Evolutionary conservation across 92 coral and sea anemone genomes (phyloP).

Genomic region (Hydrozoanthus gracilis): DNA sequence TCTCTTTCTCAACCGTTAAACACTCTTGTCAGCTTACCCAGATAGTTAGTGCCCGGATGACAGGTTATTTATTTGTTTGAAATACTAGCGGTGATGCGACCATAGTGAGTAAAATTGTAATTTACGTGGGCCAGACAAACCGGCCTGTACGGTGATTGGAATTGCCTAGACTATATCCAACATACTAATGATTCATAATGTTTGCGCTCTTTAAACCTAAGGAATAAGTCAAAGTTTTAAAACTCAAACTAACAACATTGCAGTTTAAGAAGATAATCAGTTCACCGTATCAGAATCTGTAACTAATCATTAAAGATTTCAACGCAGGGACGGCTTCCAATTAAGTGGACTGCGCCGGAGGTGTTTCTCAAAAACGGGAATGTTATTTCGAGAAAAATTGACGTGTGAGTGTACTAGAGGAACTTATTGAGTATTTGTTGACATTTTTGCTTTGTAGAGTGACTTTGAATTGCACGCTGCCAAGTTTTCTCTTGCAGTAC

Average conservation of each 20-base stretch:
- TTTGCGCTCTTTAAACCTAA: not conserved
- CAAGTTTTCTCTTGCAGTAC: too few relatives aligned
- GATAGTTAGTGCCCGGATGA: not conserved
- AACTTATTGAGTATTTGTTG: too few relatives aligned
- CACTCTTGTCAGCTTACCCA: not conserved
- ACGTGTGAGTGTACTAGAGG: too few relatives aligned
- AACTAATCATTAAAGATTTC: not conserved
- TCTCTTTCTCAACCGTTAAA: not conserved
- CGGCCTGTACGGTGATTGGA: not conserved
- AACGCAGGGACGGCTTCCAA: not conserved
- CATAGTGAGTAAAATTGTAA: not conserved
- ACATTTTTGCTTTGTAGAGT: too few relatives aligned
- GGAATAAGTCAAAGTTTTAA: not conserved
- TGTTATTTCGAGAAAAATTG: too few relatives aligned
- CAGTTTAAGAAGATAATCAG: not conserved
- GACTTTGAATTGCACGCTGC: too few relatives aligned
- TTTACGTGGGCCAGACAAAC: not conserved
- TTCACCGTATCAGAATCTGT: not conserved
- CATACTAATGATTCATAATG: not conserved
- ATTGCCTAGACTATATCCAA: not conserved
- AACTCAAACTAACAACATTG: not conserved
- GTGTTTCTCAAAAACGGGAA: too few relatives aligned
- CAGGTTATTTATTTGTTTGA: not conserved
- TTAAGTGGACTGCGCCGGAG: not conserved
- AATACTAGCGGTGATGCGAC: not conserved